Conservation (phyloP, 2,797 vertebrate species). For the Leptatherina wallacei region DNA sequence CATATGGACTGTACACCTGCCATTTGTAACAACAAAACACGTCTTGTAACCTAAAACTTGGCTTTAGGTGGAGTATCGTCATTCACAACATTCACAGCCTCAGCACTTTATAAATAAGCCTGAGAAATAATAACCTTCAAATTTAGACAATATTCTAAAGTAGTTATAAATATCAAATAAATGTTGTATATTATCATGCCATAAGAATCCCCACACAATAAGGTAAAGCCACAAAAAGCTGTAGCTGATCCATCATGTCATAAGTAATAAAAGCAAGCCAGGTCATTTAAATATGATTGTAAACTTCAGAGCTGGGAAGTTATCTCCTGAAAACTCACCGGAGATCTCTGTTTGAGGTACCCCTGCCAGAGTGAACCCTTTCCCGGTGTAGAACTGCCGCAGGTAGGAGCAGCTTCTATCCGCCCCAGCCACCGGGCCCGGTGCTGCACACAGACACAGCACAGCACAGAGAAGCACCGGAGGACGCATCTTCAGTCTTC, state of each 20-base stretch:
- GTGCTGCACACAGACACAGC: slow-evolving; percentile 64
- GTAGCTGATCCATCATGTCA: too few relatives aligned
- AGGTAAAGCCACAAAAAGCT: background rate
- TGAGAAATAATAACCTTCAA: background rate
- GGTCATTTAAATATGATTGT: too few relatives aligned
- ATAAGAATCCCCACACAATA: background rate
- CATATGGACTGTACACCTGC: background rate
- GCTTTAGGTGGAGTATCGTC: slow-evolving; percentile 3
- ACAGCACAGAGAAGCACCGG: slow-evolving; percentile 55
- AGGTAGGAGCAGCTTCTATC: slow-evolving; percentile 90
- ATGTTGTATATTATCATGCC: background rate
- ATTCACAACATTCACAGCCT: background rate
- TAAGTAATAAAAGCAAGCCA: too few relatives aligned
- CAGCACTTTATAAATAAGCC: background rate
- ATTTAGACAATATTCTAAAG: background rate
- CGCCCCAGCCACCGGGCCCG: slow-evolving; percentile 67
- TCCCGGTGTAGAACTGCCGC: slow-evolving; percentile 93
- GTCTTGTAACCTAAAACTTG: slow-evolving; percentile 24
- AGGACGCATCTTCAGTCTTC: slow-evolving; percentile 79
- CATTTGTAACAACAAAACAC: slow-evolving; percentile 7
- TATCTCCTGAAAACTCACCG: slow-evolving; percentile 82
- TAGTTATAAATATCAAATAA: background rate
- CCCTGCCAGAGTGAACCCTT: slow-evolving; percentile 90
- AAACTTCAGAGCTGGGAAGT: too few relatives aligned
- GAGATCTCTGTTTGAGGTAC: slow-evolving; percentile 94